phyloP scores from a whole-genome alignment of 2,113 vertebrate genomes.

The Anarrhichthys ocellatus region DNA sequence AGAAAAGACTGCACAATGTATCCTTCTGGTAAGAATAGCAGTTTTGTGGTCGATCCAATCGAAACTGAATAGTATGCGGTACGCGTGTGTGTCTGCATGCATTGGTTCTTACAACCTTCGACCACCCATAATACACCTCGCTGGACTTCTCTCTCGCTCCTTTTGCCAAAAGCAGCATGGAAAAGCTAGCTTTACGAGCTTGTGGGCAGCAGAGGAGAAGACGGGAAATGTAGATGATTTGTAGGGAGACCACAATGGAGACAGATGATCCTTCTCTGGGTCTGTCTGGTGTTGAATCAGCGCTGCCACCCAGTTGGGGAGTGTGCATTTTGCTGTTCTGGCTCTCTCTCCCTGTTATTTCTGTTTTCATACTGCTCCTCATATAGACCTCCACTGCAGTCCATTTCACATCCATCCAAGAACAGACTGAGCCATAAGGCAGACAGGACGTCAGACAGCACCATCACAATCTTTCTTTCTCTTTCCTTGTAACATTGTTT shows the following conservation, averaged over 20 bases:
- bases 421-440: not conserved
- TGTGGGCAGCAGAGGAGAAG: slow-evolving; percentile 72
- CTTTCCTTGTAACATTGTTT: not conserved
- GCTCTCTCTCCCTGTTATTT: slow-evolving; percentile 56
- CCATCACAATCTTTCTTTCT: slow-evolving; percentile 1
- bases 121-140: slow-evolving; percentile 80
- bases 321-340: slow-evolving; percentile 48
- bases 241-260: slow-evolving; percentile 76
- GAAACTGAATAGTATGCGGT: slow-evolving; percentile 68
- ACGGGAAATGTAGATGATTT: slow-evolving; percentile 80
- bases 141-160: slow-evolving; percentile 49
- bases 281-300: slow-evolving; percentile 78
- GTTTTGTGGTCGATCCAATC: slow-evolving; percentile 58
- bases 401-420: slow-evolving; percentile 29
- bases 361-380: slow-evolving; percentile 46
- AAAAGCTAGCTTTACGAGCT: slow-evolving; percentile 76
- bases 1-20: slow-evolving; percentile 63
- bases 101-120: slow-evolving; percentile 57
- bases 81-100: slow-evolving; percentile 41
- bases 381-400: slow-evolving; percentile 49
- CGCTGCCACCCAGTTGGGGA: slow-evolving; percentile 74
- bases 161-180: slow-evolving; percentile 76
- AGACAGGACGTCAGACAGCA: not conserved
- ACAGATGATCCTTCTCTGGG: slow-evolving; percentile 75
- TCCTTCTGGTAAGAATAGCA: slow-evolving; percentile 77